Evolutionary conservation across 92 coral and sea anemone species (phyloP).

Genomic region (Parazoanthus swiftii): DNA sequence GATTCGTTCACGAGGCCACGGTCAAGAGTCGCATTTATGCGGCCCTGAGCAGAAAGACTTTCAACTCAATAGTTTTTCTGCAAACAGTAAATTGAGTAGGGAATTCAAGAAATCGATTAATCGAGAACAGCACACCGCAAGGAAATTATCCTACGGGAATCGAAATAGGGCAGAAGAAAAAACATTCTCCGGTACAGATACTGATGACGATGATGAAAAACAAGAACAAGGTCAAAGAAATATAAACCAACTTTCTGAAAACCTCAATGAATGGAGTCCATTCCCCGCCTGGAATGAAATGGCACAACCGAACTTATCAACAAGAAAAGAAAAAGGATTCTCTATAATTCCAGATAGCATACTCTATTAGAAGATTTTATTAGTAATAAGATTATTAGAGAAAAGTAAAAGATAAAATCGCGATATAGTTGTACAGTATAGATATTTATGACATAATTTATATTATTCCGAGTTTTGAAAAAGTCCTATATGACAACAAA

Average conservation of each 20-base stretch:
- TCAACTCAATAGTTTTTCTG: background rate
- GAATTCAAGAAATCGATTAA: background rate
- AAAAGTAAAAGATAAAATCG: background rate
- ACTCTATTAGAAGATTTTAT: slow-evolving; percentile 50
- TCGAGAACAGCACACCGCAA: background rate
- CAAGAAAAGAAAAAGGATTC: slow-evolving; percentile 25
- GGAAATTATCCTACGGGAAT: background rate
- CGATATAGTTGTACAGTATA: background rate
- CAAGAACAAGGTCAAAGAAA: slow-evolving; percentile 15
- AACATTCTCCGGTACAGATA: slow-evolving; percentile 11
- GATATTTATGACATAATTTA: too few relatives aligned
- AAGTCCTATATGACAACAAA: background rate
- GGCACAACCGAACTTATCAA: slow-evolving; percentile 37
- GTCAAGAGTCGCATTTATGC: background rate
- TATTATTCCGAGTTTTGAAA: background rate
- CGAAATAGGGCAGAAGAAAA: slow-evolving; percentile 21
- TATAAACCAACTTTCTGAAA: slow-evolving; percentile 70
- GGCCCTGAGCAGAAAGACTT: slow-evolving; percentile 4
- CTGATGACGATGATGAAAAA: background rate
- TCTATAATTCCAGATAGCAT: slow-evolving; percentile 77
- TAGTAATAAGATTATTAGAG: background rate
- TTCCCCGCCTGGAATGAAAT: slow-evolving; percentile 54
- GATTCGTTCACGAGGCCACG: slow-evolving; percentile 30
- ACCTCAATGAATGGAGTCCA: slow-evolving; percentile 69
- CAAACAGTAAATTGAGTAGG: background rate